Base-by-base conservation (phyloP, 2,113 vertebrate species). In the Saccopteryx leptura region DNA sequence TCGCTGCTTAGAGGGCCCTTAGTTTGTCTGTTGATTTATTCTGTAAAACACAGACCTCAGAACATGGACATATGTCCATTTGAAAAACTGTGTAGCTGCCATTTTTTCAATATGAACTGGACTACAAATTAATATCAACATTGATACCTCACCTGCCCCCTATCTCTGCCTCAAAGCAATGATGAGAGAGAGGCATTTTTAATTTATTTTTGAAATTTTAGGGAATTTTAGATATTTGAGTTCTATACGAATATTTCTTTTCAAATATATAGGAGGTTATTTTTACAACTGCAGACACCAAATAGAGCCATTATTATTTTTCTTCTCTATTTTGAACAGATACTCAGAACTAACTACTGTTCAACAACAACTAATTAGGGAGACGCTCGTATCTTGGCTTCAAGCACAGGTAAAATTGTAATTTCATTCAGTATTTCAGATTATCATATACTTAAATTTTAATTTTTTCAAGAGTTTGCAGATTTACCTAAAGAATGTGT, bases 331-430 rank as follows among this genome's bases (percentile, higher is more conserved):
- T 98, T 92, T 91, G 56, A 94, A 93, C 98, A 99, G 99, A 97
- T 99, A 99, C 48, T 98, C 98, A 63, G 98, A 98, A 94, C 99
- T 99, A 96, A 99, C 98, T 82, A 98, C 98, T 91, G 98, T 97
- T 39, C 99, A 99, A 93, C 99, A 99, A 95, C 99, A 99, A 95
- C 98, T 99, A 66, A 99, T 99, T 97, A 99, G 99, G 97, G 99
- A 99, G 98, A 99, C 99, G 0, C 98, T 99, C 61, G 98, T 99
- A 98, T 99, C 99, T 95, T 99, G 99, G 99, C 99, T 99, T 66
- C 99, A 99, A 98, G 98, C 98, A 96, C 99, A 99, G 99, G 99
- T 99, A 97, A 71, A 61, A 92, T 69, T 71, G 23, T 88, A 46
- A 74, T 87, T 83, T 88, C 71, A 79, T 88, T 91, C 23, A 72